These are phyloP conservation scores for Cherax destructor DNA, from an alignment of 1,140 invertebrate species.

Conservation along the genomic window DNA sequence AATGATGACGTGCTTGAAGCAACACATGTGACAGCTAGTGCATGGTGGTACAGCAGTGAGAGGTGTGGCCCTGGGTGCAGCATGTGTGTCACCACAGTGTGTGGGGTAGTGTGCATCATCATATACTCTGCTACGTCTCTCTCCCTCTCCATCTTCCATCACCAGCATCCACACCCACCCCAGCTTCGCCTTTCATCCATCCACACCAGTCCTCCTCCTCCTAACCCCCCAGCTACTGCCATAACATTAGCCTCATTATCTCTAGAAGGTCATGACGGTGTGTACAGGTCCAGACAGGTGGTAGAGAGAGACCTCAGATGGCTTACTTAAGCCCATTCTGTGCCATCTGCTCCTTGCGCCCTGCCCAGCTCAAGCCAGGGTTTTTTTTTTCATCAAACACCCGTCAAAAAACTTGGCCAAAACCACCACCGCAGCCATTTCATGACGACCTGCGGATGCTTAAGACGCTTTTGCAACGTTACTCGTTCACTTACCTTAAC, in stretches of 20 bases:
- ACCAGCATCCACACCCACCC: neutral
- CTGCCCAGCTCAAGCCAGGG: constrained; percentile 45
- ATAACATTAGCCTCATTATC: neutral
- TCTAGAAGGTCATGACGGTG: neutral
- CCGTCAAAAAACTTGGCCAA: constrained; percentile 47
- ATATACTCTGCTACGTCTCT: neutral
- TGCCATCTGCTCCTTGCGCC: constrained; percentile 64
- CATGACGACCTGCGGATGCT: constrained; percentile 16
- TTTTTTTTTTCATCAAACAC: constrained; percentile 65
- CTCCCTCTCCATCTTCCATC: neutral
- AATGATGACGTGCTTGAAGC: no score
- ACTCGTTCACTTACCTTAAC: constrained; percentile 60
- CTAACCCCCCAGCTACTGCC: neutral
- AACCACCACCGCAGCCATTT: constrained; percentile 13
- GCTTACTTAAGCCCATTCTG: constrained; percentile 53
- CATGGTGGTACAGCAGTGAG: no score
- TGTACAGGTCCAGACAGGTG: constrained; percentile 1
- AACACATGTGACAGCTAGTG: no score
- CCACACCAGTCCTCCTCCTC: neutral
- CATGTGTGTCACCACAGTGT: no score
- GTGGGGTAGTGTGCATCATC: neutral
- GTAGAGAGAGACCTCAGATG: neutral
- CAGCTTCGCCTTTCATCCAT: neutral
- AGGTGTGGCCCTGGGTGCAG: no score
- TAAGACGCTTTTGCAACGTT: constrained; percentile 47